phyloP scores from a whole-genome alignment of 2,797 vertebrate species.

The Tamandua tetradactyla region DNA sequence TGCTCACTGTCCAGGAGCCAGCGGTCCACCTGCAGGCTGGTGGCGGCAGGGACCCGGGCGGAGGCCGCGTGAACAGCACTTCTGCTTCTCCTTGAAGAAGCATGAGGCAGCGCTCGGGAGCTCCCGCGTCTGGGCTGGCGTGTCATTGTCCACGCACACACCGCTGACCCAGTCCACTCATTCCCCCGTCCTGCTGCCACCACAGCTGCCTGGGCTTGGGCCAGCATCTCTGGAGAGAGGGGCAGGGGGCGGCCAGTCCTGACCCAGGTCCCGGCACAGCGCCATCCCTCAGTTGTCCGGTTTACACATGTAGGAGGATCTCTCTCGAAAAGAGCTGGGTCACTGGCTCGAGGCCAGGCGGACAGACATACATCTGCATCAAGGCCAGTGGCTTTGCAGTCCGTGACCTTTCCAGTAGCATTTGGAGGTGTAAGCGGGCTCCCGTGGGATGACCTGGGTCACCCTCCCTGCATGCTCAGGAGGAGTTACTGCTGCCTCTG shows the following conservation, averaged over 20 bases:
- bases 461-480: too few relatives aligned
- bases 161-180: neutral
- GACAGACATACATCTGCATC: too few relatives aligned
- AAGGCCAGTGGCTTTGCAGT: too few relatives aligned
- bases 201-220: neutral
- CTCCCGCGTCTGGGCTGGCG: neutral
- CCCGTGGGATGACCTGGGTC: too few relatives aligned
- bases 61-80: neutral
- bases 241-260: neutral
- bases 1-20: neutral
- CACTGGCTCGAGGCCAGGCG: neutral
- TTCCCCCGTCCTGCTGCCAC: neutral
- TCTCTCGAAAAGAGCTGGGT: neutral
- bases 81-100: neutral
- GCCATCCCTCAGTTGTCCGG: neutral
- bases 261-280: neutral
- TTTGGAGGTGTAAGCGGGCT: too few relatives aligned
- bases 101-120: accelerated
- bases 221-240: neutral
- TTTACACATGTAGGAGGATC: neutral
- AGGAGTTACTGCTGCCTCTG: accelerated
- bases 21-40: neutral
- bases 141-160: accelerated
- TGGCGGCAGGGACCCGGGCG: neutral
- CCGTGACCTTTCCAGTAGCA: too few relatives aligned